Conservation (phyloP, 2,797 vertebrate genomes). For the Smutsia gigantea region DNA sequence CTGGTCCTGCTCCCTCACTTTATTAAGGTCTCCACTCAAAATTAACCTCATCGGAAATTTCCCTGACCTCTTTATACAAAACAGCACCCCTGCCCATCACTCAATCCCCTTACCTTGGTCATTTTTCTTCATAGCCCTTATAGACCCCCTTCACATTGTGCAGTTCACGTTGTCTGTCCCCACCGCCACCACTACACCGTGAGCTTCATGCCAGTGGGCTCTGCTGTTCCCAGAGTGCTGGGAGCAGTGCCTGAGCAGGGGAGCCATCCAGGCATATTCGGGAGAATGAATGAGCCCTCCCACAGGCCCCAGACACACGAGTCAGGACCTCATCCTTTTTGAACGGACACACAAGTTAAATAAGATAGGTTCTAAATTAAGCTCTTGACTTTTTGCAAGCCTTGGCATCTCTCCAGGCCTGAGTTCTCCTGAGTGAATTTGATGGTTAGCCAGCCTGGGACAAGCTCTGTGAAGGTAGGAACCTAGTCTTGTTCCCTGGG, state of each 20-base stretch:
- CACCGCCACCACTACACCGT: not conserved
- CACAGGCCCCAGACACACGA: not conserved
- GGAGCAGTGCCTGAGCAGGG: not conserved
- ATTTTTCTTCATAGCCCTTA: not conserved
- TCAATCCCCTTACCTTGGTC: not conserved
- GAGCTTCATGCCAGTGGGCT: not conserved
- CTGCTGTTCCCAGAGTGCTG: not conserved
- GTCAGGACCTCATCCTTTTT: not conserved
- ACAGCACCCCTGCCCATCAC: not conserved
- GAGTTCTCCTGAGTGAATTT: not conserved
- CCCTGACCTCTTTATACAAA: not conserved
- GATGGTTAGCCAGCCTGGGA: not conserved
- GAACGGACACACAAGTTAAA: not conserved
- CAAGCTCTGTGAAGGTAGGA: fast-evolving
- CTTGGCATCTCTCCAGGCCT: not conserved
- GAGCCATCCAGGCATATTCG: fast-evolving
- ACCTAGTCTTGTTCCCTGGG: not conserved
- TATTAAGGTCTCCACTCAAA: not conserved
- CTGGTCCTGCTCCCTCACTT: not conserved
- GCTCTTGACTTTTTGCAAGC: not conserved
- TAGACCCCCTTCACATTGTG: not conserved
- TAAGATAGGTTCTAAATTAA: not conserved
- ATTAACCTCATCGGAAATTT: not conserved
- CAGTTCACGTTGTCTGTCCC: too few relatives aligned
- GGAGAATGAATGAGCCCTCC: not conserved